phyloP scores from a whole-genome alignment of 92 coral and sea anemone species.

The Epizoanthus rinbou region DNA sequence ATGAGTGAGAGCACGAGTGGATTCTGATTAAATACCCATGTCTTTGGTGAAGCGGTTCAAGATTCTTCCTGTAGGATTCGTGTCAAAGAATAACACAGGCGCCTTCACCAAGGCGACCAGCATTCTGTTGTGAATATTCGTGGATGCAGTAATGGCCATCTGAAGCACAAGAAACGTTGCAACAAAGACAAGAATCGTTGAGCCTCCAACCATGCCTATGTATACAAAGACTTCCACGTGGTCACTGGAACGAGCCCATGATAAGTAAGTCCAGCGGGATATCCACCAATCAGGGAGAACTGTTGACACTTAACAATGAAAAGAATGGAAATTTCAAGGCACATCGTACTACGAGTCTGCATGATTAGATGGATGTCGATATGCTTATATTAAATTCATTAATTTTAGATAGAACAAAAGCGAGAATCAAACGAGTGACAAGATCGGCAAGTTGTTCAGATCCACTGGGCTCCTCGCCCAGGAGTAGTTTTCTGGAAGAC shows the following conservation, averaged over 20 bases:
- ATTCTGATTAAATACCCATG: neutral
- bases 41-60: slow-evolving; percentile 21
- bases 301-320: neutral
- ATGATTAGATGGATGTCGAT: no score
- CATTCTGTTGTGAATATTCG: slow-evolving; percentile 22
- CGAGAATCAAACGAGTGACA: no score
- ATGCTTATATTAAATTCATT: no score
- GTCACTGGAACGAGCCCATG: slow-evolving; percentile 9
- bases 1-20: neutral
- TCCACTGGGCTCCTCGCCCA: no score
- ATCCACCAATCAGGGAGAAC: neutral
- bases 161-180: slow-evolving; percentile 1
- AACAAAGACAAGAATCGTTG: slow-evolving; percentile 13
- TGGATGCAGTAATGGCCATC: neutral
- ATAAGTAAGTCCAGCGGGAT: slow-evolving; percentile 11
- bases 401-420: no score
- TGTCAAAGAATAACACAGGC: neutral
- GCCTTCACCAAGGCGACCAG: neutral
- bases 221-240: neutral
- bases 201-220: slow-evolving; percentile 3
- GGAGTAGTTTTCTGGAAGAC: no score
- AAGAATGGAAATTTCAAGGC: neutral
- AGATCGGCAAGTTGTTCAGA: no score
- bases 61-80: slow-evolving; percentile 16
- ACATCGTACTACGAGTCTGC: no score